A percentile compares a stretch with the other conserved stretches of the same genome.
Conservation (phyloP, 2,888 invertebrate species). For the Xestia sexstrigata region DNA sequence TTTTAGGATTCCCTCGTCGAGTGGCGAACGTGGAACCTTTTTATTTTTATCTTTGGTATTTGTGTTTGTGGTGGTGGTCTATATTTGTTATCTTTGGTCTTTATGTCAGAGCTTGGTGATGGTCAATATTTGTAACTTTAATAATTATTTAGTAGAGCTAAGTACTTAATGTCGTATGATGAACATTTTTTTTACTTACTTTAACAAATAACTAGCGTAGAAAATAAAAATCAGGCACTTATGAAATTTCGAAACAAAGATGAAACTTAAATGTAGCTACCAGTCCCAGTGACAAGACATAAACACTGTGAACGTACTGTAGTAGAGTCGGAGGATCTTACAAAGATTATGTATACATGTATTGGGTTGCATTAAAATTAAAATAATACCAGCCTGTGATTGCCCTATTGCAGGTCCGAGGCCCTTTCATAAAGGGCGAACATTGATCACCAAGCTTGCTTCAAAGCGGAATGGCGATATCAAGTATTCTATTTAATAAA, state of each 20-base stretch:
- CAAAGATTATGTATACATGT: neutral
- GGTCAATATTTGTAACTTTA: neutral
- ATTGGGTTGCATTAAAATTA: neutral
- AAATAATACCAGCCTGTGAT: neutral
- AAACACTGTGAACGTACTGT: no score
- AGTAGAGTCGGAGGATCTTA: no score
- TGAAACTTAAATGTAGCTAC: no score
- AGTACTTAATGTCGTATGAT: neutral
- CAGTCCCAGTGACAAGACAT: no score
- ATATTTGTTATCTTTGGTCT: neutral
- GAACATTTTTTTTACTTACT: no score
- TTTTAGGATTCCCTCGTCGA: constrained; percentile 25
- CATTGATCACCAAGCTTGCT: neutral
- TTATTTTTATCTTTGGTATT: neutral
- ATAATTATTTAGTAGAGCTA: neutral
- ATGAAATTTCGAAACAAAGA: no score
- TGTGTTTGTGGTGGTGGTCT: neutral
- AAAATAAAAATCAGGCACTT: no score
- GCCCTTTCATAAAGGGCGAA: neutral
- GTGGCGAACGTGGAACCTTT: neutral
- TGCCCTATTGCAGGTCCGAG: neutral
- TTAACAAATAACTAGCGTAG: neutral
- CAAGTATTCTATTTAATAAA: neutral
- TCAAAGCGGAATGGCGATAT: neutral
- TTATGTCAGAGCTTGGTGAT: neutral